These are phyloP conservation scores for Ennomos fuscantarius DNA, from an alignment of 2,888 invertebrate genomes.

Conservation along the genomic window DNA sequence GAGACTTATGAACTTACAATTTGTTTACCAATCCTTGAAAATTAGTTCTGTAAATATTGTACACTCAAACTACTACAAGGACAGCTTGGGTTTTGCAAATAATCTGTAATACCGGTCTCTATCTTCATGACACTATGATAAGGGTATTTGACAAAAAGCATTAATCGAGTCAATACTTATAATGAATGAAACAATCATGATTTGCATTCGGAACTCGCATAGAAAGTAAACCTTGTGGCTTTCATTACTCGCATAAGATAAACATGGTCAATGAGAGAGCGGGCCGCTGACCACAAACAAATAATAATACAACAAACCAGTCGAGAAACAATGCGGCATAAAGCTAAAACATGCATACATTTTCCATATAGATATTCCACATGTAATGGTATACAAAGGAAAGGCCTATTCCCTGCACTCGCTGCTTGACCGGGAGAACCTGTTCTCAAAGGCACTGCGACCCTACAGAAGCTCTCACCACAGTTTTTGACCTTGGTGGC, in stretches of 20 bases:
- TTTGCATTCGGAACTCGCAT: slow-evolving; percentile 28
- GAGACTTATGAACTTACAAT: too few relatives aligned
- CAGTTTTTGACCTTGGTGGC: slow-evolving; percentile 43
- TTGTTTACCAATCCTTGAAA: slow-evolving; percentile 30
- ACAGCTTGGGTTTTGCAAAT: not conserved
- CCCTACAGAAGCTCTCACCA: slow-evolving; percentile 38
- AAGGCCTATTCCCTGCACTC: slow-evolving; percentile 48
- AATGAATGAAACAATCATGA: slow-evolving; percentile 19
- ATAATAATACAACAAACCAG: slow-evolving; percentile 36
- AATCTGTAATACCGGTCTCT: too few relatives aligned
- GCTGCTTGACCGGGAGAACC: slow-evolving; percentile 56
- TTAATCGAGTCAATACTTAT: not conserved
- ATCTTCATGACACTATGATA: too few relatives aligned
- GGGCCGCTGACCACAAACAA: slow-evolving; percentile 34
- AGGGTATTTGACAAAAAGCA: too few relatives aligned
- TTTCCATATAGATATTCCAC: slow-evolving; percentile 48
- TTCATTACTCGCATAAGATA: slow-evolving; percentile 17
- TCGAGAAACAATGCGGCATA: slow-evolving; percentile 52
- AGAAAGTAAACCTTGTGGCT: slow-evolving; percentile 37
- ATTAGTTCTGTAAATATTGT: slow-evolving; percentile 18
- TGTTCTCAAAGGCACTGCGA: slow-evolving; percentile 51
- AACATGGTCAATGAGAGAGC: slow-evolving; percentile 13
- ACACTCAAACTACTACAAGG: not conserved
- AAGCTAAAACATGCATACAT: slow-evolving; percentile 36
- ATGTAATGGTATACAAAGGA: slow-evolving; percentile 54